Conservation (phyloP, 2,888 invertebrate genomes). For the Hoplodrina blanda region DNA sequence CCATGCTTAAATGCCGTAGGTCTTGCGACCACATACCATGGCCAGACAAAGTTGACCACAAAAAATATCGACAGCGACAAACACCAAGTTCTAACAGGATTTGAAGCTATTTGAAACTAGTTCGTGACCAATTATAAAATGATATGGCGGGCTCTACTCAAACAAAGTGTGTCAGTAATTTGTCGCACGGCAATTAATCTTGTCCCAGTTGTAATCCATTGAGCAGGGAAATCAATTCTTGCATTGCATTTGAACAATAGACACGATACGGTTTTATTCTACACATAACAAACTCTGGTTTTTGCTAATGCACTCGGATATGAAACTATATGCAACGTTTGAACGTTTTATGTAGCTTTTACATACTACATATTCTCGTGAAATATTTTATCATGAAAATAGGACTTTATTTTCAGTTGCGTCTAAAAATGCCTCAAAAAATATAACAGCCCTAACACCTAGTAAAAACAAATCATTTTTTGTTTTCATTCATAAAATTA, state of each 20-base stretch:
- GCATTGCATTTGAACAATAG: conserved; percentile 46
- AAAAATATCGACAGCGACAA: background rate
- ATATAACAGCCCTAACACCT: background rate
- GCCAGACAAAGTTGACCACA: background rate
- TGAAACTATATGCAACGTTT: conserved; percentile 13
- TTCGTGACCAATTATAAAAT: conserved; percentile 41
- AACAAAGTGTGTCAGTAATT: conserved; percentile 47
- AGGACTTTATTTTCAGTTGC: background rate
- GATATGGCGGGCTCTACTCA: conserved; percentile 21
- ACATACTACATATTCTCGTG: conserved; percentile 2
- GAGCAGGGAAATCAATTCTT: conserved; percentile 44
- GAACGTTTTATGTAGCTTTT: conserved; percentile 9
- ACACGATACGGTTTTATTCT: conserved; percentile 8
- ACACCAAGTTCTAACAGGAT: background rate
- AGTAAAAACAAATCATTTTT: background rate
- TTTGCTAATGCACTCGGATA: conserved; percentile 23
- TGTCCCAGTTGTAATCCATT: conserved; percentile 41
- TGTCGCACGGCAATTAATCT: conserved; percentile 54
- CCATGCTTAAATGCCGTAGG: too few species aligned
- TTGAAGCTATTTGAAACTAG: background rate
- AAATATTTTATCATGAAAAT: conserved; percentile 24
- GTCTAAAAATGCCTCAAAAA: background rate
- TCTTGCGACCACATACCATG: background rate
- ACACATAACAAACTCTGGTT: background rate
- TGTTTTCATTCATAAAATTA: background rate